Evolutionary conservation across 2,797 vertebrate genomes (phyloP).

Genomic region (Cetoscarus ocellatus): DNA sequence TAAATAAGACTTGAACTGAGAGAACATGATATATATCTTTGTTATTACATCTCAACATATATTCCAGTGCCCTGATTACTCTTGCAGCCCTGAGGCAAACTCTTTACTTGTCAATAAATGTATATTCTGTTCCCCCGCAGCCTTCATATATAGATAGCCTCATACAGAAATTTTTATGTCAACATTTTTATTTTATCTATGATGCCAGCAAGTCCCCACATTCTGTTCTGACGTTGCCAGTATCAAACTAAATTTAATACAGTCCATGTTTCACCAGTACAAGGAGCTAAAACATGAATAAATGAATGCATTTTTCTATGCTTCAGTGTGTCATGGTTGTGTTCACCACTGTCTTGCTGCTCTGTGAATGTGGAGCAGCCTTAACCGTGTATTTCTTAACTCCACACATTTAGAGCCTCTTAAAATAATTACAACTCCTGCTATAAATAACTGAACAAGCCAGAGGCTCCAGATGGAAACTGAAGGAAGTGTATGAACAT

Average conservation of each 20-base stretch:
- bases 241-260: background rate
- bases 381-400: background rate
- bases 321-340: background rate
- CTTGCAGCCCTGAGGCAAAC: slow-evolving; percentile 25
- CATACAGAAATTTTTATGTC: slow-evolving; percentile 20
- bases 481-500: slow-evolving; percentile 1
- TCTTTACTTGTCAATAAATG: slow-evolving; percentile 1
- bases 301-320: background rate
- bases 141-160: slow-evolving; percentile 28
- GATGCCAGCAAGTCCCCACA: background rate
- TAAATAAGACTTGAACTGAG: too few relatives aligned
- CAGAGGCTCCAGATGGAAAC: slow-evolving; percentile 10
- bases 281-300: background rate
- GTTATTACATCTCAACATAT: too few relatives aligned
- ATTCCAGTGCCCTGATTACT: background rate
- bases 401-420: background rate
- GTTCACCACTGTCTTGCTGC: background rate
- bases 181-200: slow-evolving; percentile 20
- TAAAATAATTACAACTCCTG: background rate
- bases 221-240: background rate
- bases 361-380: background rate
- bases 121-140: slow-evolving; percentile 28
- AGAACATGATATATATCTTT: too few relatives aligned
- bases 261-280: background rate
- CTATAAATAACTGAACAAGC: background rate